Percentiles rank a stretch among this genome's conserved stretches.
These are phyloP conservation scores for Allochrocebus solatus DNA, from an alignment of 2,797 vertebrate species.

Conservation along the genomic window DNA sequence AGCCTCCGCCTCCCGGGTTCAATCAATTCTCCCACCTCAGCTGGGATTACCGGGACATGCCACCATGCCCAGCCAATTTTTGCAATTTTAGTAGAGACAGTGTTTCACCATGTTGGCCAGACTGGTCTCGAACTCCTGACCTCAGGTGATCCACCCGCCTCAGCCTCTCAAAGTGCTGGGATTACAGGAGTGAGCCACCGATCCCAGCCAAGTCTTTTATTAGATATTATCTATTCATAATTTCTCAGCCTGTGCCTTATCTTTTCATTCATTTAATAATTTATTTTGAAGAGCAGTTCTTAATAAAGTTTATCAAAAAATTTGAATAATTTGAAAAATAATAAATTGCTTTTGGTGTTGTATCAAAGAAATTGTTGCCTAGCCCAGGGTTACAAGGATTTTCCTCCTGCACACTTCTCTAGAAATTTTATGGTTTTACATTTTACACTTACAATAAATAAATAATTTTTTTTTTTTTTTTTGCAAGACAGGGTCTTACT, in stretches of 20 bases:
- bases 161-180: too few species aligned
- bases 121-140: too few species aligned
- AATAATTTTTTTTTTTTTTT: too few species aligned
- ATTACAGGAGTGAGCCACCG: too few species aligned
- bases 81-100: too few species aligned
- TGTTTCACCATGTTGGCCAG: too few species aligned
- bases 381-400: neutral
- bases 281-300: slow-evolving; percentile 3
- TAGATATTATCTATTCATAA: neutral
- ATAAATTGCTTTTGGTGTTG: slow-evolving; percentile 8
- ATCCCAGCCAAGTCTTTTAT: neutral
- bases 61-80: too few species aligned
- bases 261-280: slow-evolving; percentile 4
- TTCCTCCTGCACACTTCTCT: neutral
- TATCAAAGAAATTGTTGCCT: neutral
- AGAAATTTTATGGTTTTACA: neutral
- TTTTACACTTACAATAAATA: neutral
- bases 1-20: too few species aligned
- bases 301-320: neutral
- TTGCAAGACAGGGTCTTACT: too few species aligned
- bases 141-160: too few species aligned
- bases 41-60: too few species aligned
- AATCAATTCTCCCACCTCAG: too few species aligned
- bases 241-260: neutral
- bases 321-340: slow-evolving; percentile 4